Conservation (phyloP, 1,140 invertebrate species). For the Aphelenchoides avenae region DNA sequence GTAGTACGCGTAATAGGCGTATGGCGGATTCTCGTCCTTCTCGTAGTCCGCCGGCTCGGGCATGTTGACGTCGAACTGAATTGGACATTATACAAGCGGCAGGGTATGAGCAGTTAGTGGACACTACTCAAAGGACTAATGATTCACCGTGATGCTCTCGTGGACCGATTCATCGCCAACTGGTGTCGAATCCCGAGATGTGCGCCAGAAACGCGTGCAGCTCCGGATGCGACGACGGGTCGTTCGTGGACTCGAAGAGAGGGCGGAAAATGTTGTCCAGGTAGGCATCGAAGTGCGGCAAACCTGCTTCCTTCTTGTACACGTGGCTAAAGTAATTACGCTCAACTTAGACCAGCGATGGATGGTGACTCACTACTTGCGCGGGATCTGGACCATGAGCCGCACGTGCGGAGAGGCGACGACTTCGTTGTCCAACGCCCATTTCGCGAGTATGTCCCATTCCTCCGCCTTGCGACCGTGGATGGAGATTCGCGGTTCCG, state of each 20-base stretch:
- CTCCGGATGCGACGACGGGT: constrained; percentile 84
- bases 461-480: constrained; percentile 88
- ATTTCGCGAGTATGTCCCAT: constrained; percentile 92
- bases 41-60: constrained; percentile 77
- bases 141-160: constrained; percentile 68
- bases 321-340: constrained; percentile 77
- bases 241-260: constrained; percentile 85
- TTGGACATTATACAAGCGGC: too few relatives aligned
- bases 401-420: constrained; percentile 54
- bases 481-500: constrained; percentile 90
- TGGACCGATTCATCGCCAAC: constrained; percentile 99
- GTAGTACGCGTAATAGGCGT: constrained; percentile 96
- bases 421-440: constrained; percentile 78
- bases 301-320: constrained; percentile 88
- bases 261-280: constrained; percentile 92
- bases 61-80: constrained; percentile 81
- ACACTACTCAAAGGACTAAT: too few relatives aligned
- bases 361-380: constrained; percentile 50
- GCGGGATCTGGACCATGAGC: constrained; percentile 59
- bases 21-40: constrained; percentile 90
- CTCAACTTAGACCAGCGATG: constrained; percentile 1
- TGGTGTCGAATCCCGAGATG: constrained; percentile 86
- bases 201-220: constrained; percentile 84
- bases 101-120: too few relatives aligned
- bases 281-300: constrained; percentile 90